Conservation (phyloP, 2,113 vertebrate genomes). For the Phylloscopus trochiloides region DNA sequence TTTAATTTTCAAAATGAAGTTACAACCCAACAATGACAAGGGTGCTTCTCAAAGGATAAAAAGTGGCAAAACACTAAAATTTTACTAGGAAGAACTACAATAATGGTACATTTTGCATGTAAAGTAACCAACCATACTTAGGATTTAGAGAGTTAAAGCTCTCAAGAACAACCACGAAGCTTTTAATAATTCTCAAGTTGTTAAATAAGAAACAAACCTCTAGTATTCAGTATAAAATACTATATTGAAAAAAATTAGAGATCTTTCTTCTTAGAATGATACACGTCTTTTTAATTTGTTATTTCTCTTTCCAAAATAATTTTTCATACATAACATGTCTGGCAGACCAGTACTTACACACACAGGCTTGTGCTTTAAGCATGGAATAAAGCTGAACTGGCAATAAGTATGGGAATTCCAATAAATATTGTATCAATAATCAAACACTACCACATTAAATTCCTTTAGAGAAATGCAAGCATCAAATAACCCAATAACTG, state of each 20-base stretch:
- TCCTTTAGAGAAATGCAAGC: not conserved
- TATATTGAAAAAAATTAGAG: not conserved
- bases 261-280: not conserved
- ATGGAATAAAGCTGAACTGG: not conserved
- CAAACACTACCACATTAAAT: not conserved
- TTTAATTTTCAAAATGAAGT: not conserved
- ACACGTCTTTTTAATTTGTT: not conserved
- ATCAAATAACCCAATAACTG: not conserved
- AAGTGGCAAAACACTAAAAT: not conserved
- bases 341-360: constrained; percentile 13
- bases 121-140: not conserved
- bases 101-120: not conserved
- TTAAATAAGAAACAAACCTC: not conserved
- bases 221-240: not conserved
- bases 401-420: not conserved
- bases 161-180: not conserved
- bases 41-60: not conserved
- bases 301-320: not conserved
- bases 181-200: not conserved
- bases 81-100: not conserved
- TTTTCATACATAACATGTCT: not conserved
- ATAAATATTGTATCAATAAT: not conserved
- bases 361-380: not conserved
- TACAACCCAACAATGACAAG: not conserved
- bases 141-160: not conserved